Conservation (phyloP, 2,888 invertebrate species). For the Eurytoma californica region DNA sequence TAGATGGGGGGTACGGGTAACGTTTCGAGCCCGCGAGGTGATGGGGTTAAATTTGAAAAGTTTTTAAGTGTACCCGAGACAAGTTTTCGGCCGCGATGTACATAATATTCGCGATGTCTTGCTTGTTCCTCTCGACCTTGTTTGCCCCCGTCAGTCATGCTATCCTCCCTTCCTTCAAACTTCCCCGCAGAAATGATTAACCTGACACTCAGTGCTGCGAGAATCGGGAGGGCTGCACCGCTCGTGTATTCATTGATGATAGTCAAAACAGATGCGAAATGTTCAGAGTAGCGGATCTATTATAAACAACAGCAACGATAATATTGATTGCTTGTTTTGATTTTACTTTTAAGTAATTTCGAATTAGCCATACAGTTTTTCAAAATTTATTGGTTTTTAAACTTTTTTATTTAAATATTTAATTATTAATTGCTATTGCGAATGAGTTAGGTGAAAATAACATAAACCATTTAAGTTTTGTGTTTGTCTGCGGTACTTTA, state of each 20-base stretch:
- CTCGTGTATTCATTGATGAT: conserved; percentile 1
- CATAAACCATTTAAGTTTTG: too few species aligned
- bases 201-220: conserved; percentile 64
- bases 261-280: conserved; percentile 11
- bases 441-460: too few species aligned
- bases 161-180: conserved; percentile 59
- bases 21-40: conserved; percentile 53
- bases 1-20: conserved; percentile 59
- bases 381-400: too few species aligned
- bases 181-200: conserved; percentile 70
- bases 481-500: too few species aligned
- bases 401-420: too few species aligned
- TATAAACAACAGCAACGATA: conserved; percentile 3
- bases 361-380: too few species aligned
- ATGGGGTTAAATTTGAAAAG: conserved; percentile 74
- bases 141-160: conserved; percentile 70
- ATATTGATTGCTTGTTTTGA: not conserved
- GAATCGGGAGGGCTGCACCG: not conserved
- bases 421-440: too few species aligned
- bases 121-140: conserved; percentile 58
- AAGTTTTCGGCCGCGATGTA: conserved; percentile 28
- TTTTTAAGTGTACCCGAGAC: conserved; percentile 62
- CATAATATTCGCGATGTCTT: conserved; percentile 44
- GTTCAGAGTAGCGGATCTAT: not conserved
- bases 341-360: not conserved